These are phyloP conservation scores for Uria aalge DNA, from an alignment of 2,113 vertebrate species.

Conservation along the genomic window DNA sequence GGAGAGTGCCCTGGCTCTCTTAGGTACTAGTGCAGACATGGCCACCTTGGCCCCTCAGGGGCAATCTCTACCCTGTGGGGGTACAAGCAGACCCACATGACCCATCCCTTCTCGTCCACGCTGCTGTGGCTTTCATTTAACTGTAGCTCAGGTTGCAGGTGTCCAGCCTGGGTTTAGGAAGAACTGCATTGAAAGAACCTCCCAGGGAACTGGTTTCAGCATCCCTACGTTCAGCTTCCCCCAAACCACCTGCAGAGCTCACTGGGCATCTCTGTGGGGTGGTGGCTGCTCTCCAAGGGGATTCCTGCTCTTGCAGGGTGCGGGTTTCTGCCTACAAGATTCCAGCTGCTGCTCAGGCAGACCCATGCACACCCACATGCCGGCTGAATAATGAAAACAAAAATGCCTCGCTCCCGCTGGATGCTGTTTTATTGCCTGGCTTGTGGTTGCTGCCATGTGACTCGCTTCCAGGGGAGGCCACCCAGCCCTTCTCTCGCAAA, in stretches of 20 bases:
- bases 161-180: not conserved
- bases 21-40: not conserved
- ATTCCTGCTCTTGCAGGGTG: not conserved
- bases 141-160: not conserved
- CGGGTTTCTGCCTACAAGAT: not conserved
- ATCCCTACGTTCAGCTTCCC: not conserved
- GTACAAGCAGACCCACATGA: not conserved
- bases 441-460: conserved; percentile 3
- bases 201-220: not conserved
- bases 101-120: rapidly evolving
- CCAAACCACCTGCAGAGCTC: not conserved
- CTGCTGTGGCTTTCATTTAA: not conserved
- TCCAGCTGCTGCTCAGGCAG: conserved; percentile 28
- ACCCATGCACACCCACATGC: not conserved
- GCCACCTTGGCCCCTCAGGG: not conserved
- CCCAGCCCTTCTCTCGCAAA: not conserved
- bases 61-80: not conserved
- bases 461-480: conserved; percentile 1
- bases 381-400: conserved; percentile 37
- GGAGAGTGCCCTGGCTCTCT: not conserved
- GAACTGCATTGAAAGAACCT: not conserved
- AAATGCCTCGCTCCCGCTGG: not conserved
- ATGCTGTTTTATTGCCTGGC: conserved; percentile 22
- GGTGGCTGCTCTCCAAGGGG: conserved; percentile 11
- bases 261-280: not conserved